These are phyloP conservation scores for Euthynnus affinis DNA, from an alignment of 2,797 vertebrate genomes.

Conservation along the genomic window DNA sequence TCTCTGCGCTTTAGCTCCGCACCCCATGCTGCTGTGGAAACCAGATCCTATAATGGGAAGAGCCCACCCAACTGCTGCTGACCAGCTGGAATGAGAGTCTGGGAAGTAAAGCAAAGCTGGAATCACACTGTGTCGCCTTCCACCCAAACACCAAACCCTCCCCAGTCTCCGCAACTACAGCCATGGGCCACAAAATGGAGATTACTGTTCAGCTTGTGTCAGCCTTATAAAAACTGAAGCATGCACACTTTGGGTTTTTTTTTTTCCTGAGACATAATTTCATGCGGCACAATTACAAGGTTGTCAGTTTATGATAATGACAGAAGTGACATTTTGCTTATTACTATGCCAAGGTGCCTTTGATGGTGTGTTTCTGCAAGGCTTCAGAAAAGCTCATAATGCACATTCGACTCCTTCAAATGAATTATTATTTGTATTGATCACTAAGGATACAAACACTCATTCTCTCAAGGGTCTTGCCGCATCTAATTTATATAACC, in stretches of 20 bases:
- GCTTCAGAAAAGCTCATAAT: conserved; percentile 28
- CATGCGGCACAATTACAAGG: conserved; percentile 65
- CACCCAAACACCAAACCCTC: conserved; percentile 59
- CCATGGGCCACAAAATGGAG: conserved; percentile 52
- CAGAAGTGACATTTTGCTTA: conserved; percentile 67
- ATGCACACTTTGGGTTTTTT: conserved; percentile 39
- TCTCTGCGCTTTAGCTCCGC: conserved; percentile 42
- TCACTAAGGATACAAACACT: conserved; percentile 52
- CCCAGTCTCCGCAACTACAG: conserved; percentile 36
- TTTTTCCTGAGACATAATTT: conserved; percentile 61
- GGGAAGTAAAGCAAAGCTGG: conserved; percentile 70
- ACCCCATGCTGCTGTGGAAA: conserved; percentile 79
- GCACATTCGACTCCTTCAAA: conserved; percentile 50
- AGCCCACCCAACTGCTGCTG: conserved; percentile 82
- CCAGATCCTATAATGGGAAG: conserved; percentile 77
- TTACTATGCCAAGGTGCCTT: conserved; percentile 71
- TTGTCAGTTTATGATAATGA: conserved; percentile 73
- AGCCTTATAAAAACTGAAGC: conserved; percentile 52
- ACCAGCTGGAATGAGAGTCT: conserved; percentile 75
- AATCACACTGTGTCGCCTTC: conserved; percentile 61
- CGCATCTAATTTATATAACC: conserved; percentile 48
- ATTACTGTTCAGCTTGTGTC: conserved; percentile 64
- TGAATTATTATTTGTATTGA: conserved; percentile 57
- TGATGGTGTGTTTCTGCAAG: conserved; percentile 46
- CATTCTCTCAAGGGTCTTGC: conserved; percentile 43